Base-by-base conservation (phyloP, 2,113 vertebrate genomes). In the Ophiodon elongatus region DNA sequence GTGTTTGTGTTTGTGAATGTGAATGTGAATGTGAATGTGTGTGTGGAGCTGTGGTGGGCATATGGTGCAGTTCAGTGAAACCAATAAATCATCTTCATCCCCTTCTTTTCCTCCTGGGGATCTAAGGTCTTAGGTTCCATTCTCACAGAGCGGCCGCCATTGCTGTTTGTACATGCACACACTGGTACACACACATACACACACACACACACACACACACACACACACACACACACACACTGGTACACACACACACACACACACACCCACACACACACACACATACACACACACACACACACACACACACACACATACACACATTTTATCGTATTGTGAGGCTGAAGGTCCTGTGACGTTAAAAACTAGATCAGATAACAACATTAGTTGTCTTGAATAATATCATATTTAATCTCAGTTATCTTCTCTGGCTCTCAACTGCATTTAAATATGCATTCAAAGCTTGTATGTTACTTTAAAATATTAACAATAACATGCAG, bases 61-160 rank as follows among this genome's bases (percentile, higher is more conserved):
- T 91, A 86, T 89, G 91, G 91, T 79, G 84, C 83, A 79, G 79
- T 82, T 89, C 89, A 87, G 85, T 80, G 65, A 89, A 87, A 88
- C 54, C 76, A 77, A 94, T 93, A 92, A 92, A 94, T 94, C 94
- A 93, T 88, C 90, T 73, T 66, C 83, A 83, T 91, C 88, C 83
- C 68, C 57, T 85, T 75, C 52, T 80, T 85, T 85, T 88, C 86
- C 91, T 92, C 88, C 31, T 14, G 45, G 85, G 83, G 85, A 91
- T 87, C 80, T 83, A 47, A 92, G 91, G 86, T 92, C 93, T 87
- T 79, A 88, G 69, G 80, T 89, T 74, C 68, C 29, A 33, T 63
- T 88, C 75, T 86, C 82, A 78, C 79, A 47, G 56, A 78, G 86
- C 59, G 19, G 57, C 68, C 75, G 45, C 79, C 79, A 65, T 69